phyloP scores from a whole-genome alignment of 2,888 invertebrate species.

The Patella depressa region DNA sequence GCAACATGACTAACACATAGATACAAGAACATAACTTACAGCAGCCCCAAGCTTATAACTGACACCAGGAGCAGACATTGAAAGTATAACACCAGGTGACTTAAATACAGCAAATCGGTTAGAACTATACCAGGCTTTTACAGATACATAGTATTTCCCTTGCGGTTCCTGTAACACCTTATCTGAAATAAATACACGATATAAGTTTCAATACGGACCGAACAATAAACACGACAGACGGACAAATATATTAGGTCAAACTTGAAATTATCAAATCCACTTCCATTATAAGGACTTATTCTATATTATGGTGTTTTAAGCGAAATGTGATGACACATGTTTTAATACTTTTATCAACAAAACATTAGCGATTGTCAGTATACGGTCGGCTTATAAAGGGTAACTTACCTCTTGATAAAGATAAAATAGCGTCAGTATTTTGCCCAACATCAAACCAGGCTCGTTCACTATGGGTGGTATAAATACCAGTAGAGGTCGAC shows the following conservation, averaged over 20 bases:
- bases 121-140: constrained; percentile 34
- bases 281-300: too few relatives aligned
- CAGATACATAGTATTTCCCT: constrained; percentile 27
- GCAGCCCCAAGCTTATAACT: constrained; percentile 7
- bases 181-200: too few relatives aligned
- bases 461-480: constrained; percentile 11
- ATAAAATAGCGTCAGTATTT: constrained; percentile 8
- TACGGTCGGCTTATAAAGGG: too few relatives aligned
- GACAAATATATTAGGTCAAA: too few relatives aligned
- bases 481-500: constrained; percentile 18
- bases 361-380: too few relatives aligned
- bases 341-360: too few relatives aligned
- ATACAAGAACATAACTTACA: constrained; percentile 12
- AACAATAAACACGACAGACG: too few relatives aligned
- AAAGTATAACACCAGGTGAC: constrained; percentile 32
- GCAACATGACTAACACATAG: too few relatives aligned
- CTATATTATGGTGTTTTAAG: background rate
- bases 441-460: constrained; percentile 26
- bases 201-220: too few relatives aligned
- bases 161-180: too few relatives aligned
- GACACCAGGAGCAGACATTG: constrained; percentile 21
- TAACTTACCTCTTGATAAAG: constrained; percentile 5
- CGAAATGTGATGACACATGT: too few relatives aligned
- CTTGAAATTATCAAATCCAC: too few relatives aligned
- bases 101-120: constrained; percentile 33